These are phyloP conservation scores for Platysternon megacephalum DNA, from an alignment of 2,113 vertebrate species.

Conservation along the genomic window DNA sequence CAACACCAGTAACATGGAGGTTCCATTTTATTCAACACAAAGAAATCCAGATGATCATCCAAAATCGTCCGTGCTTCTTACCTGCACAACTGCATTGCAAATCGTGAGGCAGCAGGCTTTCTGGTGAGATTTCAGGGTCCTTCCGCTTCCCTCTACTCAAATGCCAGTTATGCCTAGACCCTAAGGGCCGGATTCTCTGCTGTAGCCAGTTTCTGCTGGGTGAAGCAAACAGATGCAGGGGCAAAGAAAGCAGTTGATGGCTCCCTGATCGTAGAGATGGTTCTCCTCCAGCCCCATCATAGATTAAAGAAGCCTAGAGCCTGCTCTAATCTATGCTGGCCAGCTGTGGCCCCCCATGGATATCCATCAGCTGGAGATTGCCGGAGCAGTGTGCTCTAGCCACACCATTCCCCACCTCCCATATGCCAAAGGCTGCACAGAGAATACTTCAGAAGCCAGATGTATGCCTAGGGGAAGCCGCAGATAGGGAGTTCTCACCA, in stretches of 20 bases:
- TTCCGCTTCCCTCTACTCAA: neutral
- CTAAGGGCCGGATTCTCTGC: neutral
- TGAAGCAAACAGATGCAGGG: neutral
- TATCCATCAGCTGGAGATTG: neutral
- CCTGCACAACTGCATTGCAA: neutral
- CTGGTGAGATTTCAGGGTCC: neutral
- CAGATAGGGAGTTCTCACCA: neutral
- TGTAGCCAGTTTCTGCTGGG: neutral
- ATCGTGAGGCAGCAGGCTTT: neutral
- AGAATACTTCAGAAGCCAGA: neutral
- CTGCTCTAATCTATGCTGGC: neutral
- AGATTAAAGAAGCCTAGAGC: neutral
- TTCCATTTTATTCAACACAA: neutral
- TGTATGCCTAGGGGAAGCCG: neutral
- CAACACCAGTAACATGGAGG: neutral
- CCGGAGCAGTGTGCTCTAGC: neutral
- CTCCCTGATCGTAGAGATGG: neutral
- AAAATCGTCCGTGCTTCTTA: rapidly evolving
- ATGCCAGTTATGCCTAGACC: neutral
- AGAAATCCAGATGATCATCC: neutral
- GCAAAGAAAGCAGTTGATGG: neutral
- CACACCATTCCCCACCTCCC: neutral
- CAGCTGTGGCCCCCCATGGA: neutral
- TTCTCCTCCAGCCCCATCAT: neutral
- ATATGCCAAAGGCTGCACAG: neutral